These are phyloP conservation scores for Chymomyza costata DNA, from an alignment of 1,140 invertebrate genomes.

Conservation along the genomic window DNA sequence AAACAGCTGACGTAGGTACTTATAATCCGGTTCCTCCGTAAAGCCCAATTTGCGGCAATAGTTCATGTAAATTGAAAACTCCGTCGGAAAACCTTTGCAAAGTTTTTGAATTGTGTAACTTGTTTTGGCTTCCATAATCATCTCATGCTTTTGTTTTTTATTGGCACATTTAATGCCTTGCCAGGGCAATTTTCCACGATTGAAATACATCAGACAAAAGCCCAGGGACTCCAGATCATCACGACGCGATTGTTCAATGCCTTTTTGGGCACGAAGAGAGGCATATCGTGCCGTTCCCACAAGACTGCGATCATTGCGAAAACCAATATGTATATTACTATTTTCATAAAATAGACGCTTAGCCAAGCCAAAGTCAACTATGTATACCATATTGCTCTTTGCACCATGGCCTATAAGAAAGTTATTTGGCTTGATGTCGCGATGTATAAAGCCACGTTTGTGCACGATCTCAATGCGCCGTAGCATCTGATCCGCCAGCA, in stretches of 20 bases:
- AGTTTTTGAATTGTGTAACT: background rate
- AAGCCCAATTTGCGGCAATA: constrained; percentile 4
- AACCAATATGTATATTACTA: constrained; percentile 89
- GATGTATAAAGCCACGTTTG: constrained; percentile 95
- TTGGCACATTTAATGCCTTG: constrained; percentile 92
- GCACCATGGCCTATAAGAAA: constrained; percentile 97
- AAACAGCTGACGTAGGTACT: background rate
- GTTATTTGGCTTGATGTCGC: constrained; percentile 97
- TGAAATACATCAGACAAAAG: constrained; percentile 95
- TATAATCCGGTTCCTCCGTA: background rate
- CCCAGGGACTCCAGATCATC: constrained; percentile 97
- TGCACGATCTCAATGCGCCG: constrained; percentile 94
- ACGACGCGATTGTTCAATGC: constrained; percentile 89
- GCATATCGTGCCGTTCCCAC: constrained; percentile 96
- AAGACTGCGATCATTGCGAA: constrained; percentile 95
- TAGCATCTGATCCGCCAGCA: constrained; percentile 95
- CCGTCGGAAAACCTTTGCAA: background rate
- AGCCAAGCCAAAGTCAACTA: constrained; percentile 96
- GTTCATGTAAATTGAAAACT: background rate
- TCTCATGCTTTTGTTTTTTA: constrained; percentile 97
- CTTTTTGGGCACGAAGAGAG: constrained; percentile 95
- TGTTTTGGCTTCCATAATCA: constrained; percentile 96
- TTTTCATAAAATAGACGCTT: constrained; percentile 93
- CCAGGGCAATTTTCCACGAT: constrained; percentile 84
- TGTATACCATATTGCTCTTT: constrained; percentile 94